Percentiles rank a stretch among this genome's conserved stretches.
phyloP scores from a whole-genome alignment of 2,797 vertebrate species.

The Gymnothorax javanicus region DNA sequence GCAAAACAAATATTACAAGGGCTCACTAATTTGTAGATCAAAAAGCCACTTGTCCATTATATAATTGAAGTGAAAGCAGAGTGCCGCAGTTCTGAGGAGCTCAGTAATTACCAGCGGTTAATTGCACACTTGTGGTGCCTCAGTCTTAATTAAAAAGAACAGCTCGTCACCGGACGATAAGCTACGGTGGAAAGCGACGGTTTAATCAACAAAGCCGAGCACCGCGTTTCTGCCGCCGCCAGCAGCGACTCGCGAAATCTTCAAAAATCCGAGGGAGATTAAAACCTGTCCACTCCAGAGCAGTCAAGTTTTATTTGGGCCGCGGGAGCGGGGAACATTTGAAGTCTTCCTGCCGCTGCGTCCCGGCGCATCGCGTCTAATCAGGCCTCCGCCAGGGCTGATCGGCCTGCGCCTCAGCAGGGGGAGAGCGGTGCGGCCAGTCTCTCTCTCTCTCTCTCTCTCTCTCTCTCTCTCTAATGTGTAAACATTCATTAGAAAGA shows the following conservation, averaged over 20 bases:
- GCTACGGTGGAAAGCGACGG: conserved; percentile 84
- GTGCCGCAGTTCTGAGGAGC: conserved; percentile 96
- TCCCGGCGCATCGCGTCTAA: conserved; percentile 89
- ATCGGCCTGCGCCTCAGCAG: conserved; percentile 73
- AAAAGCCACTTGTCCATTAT: conserved; percentile 99
- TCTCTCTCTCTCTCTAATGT: neutral
- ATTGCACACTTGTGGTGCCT: conserved; percentile 99
- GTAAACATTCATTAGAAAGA: neutral
- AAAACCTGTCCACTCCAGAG: conserved; percentile 96
- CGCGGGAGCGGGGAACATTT: conserved; percentile 86
- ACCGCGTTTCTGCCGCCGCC: conserved; percentile 91
- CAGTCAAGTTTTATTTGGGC: conserved; percentile 97
- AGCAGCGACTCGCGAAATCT: conserved; percentile 94
- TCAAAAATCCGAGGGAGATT: conserved; percentile 99
- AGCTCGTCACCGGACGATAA: conserved; percentile 97
- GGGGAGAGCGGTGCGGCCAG: conserved; percentile 36
- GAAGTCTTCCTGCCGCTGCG: conserved; percentile 89
- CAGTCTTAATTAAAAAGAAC: conserved; percentile 99
- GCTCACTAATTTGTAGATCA: conserved; percentile 99
- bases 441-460: conserved; percentile 28
- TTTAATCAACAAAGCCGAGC: conserved; percentile 99
- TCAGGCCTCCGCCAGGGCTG: conserved; percentile 86
- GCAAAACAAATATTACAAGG: conserved; percentile 98
- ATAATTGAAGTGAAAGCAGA: conserved; percentile 98
- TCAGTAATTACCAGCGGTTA: conserved; percentile 99